Percentiles rank a stretch among this genome's conserved stretches.
Conservation (phyloP, 2,797 vertebrate species). For the Tokudaia muenninki region DNA sequence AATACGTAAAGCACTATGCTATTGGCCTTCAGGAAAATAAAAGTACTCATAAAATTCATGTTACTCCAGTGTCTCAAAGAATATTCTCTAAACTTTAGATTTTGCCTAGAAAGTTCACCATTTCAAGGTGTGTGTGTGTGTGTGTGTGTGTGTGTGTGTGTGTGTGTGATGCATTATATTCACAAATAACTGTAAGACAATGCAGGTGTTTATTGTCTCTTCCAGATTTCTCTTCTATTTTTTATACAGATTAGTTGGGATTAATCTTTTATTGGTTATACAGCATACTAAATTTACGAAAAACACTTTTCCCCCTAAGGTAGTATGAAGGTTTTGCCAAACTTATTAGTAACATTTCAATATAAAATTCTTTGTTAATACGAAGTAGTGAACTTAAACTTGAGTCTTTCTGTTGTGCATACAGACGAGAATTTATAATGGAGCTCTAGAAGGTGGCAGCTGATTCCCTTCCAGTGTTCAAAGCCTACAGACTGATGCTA, state of each 20-base stretch:
- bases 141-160: not conserved
- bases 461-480: no score
- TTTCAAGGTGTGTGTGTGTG: not conserved
- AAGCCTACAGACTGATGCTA: not conserved
- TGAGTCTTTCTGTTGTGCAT: not conserved
- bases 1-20: not conserved
- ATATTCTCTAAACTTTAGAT: not conserved
- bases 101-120: not conserved
- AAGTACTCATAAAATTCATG: not conserved
- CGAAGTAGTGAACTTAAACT: not conserved
- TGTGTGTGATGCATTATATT: not conserved
- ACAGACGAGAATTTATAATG: not conserved
- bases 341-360: not conserved
- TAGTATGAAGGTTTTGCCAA: not conserved
- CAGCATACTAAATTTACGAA: not conserved
- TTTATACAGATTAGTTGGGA: not conserved
- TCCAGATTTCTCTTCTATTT: not conserved
- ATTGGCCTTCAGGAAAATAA: not conserved
- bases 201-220: not conserved
- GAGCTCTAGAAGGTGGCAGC: not conserved
- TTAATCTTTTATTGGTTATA: not conserved
- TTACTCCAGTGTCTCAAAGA: not conserved
- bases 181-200: not conserved
- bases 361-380: not conserved
- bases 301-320: not conserved